phyloP scores from a whole-genome alignment of 2,113 vertebrate species.

The Triplophysa rosa region DNA sequence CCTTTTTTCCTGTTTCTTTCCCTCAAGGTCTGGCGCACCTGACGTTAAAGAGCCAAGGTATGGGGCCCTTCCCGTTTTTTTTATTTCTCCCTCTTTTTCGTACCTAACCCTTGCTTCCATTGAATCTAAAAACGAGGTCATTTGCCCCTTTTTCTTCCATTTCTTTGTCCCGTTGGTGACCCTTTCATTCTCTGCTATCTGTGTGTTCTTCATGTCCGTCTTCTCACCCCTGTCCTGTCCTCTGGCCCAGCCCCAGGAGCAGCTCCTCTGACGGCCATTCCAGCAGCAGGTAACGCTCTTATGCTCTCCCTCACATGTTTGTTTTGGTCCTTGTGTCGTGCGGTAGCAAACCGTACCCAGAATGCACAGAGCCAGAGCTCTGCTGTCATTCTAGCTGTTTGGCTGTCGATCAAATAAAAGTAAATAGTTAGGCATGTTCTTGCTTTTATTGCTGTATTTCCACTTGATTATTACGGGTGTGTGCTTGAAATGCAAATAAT shows the following conservation, averaged over 20 bases:
- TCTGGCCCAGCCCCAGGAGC: constrained; percentile 80
- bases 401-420: constrained; percentile 43
- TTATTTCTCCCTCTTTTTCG: constrained; percentile 56
- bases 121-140: constrained; percentile 17
- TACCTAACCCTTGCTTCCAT: constrained; percentile 28
- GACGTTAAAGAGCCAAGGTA: constrained; percentile 85
- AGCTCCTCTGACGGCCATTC: constrained; percentile 76
- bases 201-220: constrained; percentile 75
- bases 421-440: constrained; percentile 1
- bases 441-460: not conserved
- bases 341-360: constrained; percentile 53
- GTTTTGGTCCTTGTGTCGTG: constrained; percentile 63
- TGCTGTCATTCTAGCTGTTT: constrained; percentile 58
- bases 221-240: constrained; percentile 80
- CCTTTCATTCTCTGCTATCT: constrained; percentile 67
- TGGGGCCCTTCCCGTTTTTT: constrained; percentile 71
- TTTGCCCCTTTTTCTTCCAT: constrained; percentile 36
- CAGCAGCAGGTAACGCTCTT: constrained; percentile 79
- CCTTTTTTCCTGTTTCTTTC: constrained; percentile 81
- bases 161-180: constrained; percentile 69
- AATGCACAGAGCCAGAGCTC: constrained; percentile 52
- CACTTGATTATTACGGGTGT: not conserved
- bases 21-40: constrained; percentile 86
- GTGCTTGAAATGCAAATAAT: constrained; percentile 29
- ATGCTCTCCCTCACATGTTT: constrained; percentile 70